These are phyloP conservation scores for Acestrorhynchus altus DNA, from an alignment of 2,797 vertebrate genomes.

Conservation along the genomic window DNA sequence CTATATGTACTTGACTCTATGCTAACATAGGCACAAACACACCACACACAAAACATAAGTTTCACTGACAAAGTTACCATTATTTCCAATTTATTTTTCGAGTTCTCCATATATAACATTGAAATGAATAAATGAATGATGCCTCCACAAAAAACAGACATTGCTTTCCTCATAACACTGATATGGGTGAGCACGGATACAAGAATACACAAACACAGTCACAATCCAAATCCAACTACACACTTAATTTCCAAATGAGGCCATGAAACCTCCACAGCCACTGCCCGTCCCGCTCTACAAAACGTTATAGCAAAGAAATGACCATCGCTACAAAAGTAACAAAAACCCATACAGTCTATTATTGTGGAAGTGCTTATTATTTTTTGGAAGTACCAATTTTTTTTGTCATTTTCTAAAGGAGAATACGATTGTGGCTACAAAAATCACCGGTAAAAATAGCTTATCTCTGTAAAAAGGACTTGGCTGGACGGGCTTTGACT, in stretches of 20 bases:
- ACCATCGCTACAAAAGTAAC: slow-evolving; percentile 80
- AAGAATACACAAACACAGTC: slow-evolving; percentile 83
- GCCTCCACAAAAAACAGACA: slow-evolving; percentile 82
- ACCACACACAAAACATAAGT: slow-evolving; percentile 32
- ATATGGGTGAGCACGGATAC: slow-evolving; percentile 81
- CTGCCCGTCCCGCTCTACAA: slow-evolving; percentile 81
- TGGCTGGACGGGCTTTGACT: slow-evolving; percentile 83
- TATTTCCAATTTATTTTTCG: slow-evolving; percentile 73
- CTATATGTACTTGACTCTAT: background rate
- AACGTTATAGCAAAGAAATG: slow-evolving; percentile 77
- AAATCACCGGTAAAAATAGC: slow-evolving; percentile 86
- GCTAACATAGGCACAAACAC: slow-evolving; percentile 18
- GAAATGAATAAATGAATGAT: slow-evolving; percentile 83
- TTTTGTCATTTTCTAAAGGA: slow-evolving; percentile 76
- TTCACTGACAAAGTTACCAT: slow-evolving; percentile 23
- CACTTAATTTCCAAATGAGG: slow-evolving; percentile 71
- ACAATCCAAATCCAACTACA: slow-evolving; percentile 78
- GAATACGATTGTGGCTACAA: slow-evolving; percentile 79
- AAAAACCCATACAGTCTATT: slow-evolving; percentile 76
- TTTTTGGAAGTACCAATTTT: slow-evolving; percentile 78
- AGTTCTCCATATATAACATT: slow-evolving; percentile 84
- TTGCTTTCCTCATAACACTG: slow-evolving; percentile 82
- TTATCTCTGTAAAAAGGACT: slow-evolving; percentile 84
- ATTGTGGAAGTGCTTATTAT: slow-evolving; percentile 80
- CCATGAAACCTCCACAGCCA: slow-evolving; percentile 77